These are phyloP conservation scores for Antheraea pernyi DNA, from an alignment of 1,140 invertebrate genomes.

Conservation along the genomic window DNA sequence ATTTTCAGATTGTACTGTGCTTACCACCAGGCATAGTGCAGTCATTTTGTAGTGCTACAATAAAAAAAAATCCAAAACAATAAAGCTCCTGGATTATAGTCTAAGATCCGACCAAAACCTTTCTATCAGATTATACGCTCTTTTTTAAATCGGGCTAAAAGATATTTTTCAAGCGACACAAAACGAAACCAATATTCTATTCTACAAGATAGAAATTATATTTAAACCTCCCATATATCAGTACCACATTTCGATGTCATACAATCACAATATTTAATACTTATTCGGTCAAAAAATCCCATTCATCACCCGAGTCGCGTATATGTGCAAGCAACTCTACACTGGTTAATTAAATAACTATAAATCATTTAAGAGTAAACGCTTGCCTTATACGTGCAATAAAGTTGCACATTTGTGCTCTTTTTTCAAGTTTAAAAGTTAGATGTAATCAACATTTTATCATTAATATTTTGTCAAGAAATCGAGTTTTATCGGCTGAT, in stretches of 20 bases:
- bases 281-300: not conserved
- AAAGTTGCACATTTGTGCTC: not conserved
- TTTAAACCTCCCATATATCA: not conserved
- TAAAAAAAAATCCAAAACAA: no score
- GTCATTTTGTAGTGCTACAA: no score
- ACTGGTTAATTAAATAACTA: slow-evolving; percentile 6
- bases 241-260: not conserved
- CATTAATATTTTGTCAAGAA: not conserved
- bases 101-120: no score
- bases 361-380: slow-evolving; percentile 5
- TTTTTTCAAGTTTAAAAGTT: not conserved
- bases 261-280: not conserved
- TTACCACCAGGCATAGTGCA: no score
- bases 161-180: no score
- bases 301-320: not conserved
- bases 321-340: not conserved
- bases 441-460: not conserved
- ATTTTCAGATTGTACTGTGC: no score
- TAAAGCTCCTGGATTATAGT: no score
- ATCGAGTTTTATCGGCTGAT: no score
- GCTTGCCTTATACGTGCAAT: not conserved
- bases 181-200: no score
- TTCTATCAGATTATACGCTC: no score
- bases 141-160: no score
- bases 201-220: no score